Percentiles rank a stretch among this genome's conserved stretches.
phyloP scores from a whole-genome alignment of 2,888 invertebrate species.

The Coenonympha glycerion region DNA sequence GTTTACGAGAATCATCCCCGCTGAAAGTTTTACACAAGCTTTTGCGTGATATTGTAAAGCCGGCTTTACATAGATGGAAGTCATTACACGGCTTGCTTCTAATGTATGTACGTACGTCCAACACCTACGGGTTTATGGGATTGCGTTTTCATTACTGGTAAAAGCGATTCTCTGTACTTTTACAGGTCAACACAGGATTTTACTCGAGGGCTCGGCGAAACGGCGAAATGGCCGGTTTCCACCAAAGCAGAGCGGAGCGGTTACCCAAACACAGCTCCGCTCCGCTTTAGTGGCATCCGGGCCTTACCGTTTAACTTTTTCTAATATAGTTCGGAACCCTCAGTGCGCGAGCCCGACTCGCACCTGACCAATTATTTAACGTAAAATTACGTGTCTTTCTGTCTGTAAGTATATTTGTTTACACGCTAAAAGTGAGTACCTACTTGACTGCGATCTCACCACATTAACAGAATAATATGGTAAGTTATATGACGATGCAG shows the following conservation, averaged over 20 bases:
- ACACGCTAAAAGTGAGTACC: neutral
- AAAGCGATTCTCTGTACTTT: constrained; percentile 13
- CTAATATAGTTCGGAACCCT: no score
- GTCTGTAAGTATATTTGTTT: neutral
- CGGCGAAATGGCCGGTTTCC: neutral
- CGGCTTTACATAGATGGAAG: constrained; percentile 9
- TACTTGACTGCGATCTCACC: no score
- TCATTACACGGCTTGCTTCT: constrained; percentile 14
- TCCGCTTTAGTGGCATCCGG: no score
- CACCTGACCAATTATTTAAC: no score
- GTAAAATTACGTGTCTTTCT: neutral
- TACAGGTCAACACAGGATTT: constrained; percentile 4
- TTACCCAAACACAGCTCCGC: no score
- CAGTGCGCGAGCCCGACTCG: no score
- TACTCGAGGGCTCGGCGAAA: neutral
- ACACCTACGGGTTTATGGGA: constrained; percentile 18
- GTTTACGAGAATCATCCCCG: no score
- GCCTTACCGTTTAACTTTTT: no score
- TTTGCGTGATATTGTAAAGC: neutral
- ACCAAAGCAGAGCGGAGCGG: no score
- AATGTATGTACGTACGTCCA: constrained; percentile 13
- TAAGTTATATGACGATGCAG: no score
- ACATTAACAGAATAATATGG: no score
- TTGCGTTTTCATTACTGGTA: constrained; percentile 16
- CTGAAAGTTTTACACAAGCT: neutral